phyloP scores from a whole-genome alignment of 2,113 vertebrate genomes.

The Cyanoramphus novaezelandiae region DNA sequence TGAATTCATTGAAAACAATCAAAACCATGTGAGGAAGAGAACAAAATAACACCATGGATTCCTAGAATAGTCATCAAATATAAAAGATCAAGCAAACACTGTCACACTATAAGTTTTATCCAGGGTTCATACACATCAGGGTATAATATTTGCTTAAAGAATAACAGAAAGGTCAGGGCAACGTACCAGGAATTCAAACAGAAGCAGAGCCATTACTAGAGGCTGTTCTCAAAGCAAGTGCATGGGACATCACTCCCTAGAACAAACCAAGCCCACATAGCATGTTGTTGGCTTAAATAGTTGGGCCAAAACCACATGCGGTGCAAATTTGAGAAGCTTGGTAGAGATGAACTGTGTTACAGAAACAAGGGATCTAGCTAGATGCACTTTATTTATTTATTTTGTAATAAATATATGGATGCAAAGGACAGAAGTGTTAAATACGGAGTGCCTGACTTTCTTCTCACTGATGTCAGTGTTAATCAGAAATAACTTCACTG shows the following conservation, averaged over 20 bases:
- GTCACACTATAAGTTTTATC: not conserved
- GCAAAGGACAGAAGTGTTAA: not conserved
- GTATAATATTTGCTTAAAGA: not conserved
- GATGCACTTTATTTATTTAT: not conserved
- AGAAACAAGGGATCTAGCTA: not conserved
- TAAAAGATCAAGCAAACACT: not conserved
- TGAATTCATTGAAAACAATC: not conserved
- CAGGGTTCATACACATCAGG: not conserved
- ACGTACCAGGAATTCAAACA: not conserved
- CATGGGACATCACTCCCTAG: not conserved
- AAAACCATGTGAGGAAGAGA: not conserved
- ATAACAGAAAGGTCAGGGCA: not conserved
- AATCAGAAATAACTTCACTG: not conserved
- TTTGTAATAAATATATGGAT: not conserved
- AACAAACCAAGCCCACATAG: not conserved
- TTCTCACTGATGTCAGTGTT: slow-evolving; percentile 1
- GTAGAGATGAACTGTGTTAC: not conserved
- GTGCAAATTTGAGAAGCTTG: not conserved
- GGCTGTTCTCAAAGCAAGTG: not conserved
- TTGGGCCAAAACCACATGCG: not conserved
- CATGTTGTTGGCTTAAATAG: not conserved
- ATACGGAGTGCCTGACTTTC: not conserved
- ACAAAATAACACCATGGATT: not conserved
- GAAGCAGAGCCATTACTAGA: not conserved
- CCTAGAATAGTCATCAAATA: not conserved